A percentile compares a stretch with the other conserved stretches of the same genome.
Evolutionary conservation across 2,797 vertebrate species (phyloP).

Genomic region (Schizothorax lantsangensis): DNA sequence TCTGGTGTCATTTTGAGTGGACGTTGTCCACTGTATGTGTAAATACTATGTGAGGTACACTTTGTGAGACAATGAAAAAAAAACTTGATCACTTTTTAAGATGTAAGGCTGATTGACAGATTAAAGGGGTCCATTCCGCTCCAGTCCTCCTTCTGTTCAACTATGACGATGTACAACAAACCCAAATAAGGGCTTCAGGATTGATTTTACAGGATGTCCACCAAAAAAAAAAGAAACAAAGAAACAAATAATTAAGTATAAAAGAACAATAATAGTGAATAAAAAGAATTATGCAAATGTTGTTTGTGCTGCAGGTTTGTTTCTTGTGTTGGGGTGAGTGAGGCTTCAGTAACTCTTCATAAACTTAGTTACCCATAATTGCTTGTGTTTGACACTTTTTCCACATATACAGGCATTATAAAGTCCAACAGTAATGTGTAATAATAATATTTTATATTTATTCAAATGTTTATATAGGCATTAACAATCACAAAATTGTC

Average conservation of each 20-base stretch:
- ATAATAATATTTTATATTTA: background rate
- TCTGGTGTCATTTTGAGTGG: slow-evolving; percentile 76
- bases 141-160: slow-evolving; percentile 68
- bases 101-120: slow-evolving; percentile 51
- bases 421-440: background rate
- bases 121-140: slow-evolving; percentile 64
- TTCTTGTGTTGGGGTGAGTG: slow-evolving; percentile 51
- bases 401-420: background rate
- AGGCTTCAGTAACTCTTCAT: background rate
- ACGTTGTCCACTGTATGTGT: slow-evolving; percentile 78
- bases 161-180: slow-evolving; percentile 77
- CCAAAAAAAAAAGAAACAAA: slow-evolving; percentile 73
- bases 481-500: background rate
- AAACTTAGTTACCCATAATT: background rate
- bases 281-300: slow-evolving; percentile 86
- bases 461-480: background rate
- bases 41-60: slow-evolving; percentile 81
- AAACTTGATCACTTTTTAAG: slow-evolving; percentile 55
- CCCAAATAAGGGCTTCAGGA: slow-evolving; percentile 88
- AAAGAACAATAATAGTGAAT: slow-evolving; percentile 83
- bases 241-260: slow-evolving; percentile 74
- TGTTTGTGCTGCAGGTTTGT: slow-evolving; percentile 76
- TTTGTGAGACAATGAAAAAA: slow-evolving; percentile 64
- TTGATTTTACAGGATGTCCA: slow-evolving; percentile 85
- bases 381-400: slow-evolving; percentile 14